Conservation (phyloP, 2,113 vertebrate genomes). For the Solea senegalensis region DNA sequence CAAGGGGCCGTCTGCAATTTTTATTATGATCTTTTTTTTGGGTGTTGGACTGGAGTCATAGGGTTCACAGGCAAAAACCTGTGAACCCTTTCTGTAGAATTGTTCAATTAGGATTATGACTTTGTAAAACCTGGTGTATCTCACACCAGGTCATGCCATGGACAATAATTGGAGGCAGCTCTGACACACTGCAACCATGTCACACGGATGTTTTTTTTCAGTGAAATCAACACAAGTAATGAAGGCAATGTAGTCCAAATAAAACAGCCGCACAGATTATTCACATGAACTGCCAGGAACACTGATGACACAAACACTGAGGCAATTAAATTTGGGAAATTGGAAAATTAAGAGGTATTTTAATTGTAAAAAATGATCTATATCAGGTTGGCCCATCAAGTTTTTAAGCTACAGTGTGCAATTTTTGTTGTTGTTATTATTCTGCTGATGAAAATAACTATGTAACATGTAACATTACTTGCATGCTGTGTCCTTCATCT, state of each 20-base stretch:
- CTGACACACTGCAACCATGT: constrained; percentile 45
- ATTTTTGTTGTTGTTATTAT: too few relatives aligned
- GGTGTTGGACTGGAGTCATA: constrained; percentile 48
- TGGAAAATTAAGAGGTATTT: constrained; percentile 20
- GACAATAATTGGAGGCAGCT: constrained; percentile 64
- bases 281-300: constrained; percentile 21
- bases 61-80: constrained; percentile 38
- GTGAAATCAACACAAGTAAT: constrained; percentile 33
- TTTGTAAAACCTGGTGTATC: constrained; percentile 71
- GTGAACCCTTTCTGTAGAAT: constrained; percentile 69
- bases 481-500: too few relatives aligned
- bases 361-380: background rate
- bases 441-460: too few relatives aligned
- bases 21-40: constrained; percentile 48
- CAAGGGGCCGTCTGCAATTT: constrained; percentile 59
- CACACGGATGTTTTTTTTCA: constrained; percentile 51
- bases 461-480: too few relatives aligned
- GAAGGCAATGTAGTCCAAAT: constrained; percentile 44
- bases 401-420: constrained; percentile 1
- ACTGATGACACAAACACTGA: constrained; percentile 9
- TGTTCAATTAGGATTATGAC: constrained; percentile 72
- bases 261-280: constrained; percentile 35
- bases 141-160: constrained; percentile 67
- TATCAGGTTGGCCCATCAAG: constrained; percentile 13
- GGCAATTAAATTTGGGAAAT: constrained; percentile 27